Percentiles rank a stretch among this genome's conserved stretches.
phyloP scores from a whole-genome alignment of 2,113 vertebrate genomes.

The Platysteira castanea region DNA sequence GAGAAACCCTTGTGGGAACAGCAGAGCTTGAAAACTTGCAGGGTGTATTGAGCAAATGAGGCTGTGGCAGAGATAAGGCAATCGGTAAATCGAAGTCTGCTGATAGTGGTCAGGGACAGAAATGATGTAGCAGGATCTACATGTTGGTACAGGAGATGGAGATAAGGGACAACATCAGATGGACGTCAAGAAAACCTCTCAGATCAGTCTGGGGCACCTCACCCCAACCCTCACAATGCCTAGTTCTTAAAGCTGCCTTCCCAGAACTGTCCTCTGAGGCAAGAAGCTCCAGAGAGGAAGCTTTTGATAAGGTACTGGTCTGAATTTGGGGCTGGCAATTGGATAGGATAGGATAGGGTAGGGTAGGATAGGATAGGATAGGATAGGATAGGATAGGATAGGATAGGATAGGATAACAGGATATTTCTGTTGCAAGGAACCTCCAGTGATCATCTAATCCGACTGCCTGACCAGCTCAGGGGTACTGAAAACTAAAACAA shows the following conservation, averaged over 20 bases:
- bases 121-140: not conserved
- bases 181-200: not conserved
- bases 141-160: not conserved
- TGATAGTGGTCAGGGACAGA: not conserved
- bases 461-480: not conserved
- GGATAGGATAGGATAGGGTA: not conserved
- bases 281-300: not conserved
- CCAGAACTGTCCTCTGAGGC: not conserved
- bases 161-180: not conserved
- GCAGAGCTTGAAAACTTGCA: not conserved
- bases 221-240: accelerated
- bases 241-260: not conserved
- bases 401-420: not conserved
- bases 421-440: not conserved
- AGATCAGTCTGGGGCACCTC: not conserved
- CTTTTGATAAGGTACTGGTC: not conserved
- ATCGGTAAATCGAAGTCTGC: not conserved
- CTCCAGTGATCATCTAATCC: accelerated
- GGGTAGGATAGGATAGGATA: not conserved
- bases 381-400: not conserved
- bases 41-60: not conserved
- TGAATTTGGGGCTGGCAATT: not conserved
- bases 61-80: not conserved
- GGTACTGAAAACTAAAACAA: not conserved
- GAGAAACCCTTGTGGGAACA: not conserved